Evolutionary conservation across 2,888 invertebrate genomes (phyloP).

Genomic region (Epiblema foenella): DNA sequence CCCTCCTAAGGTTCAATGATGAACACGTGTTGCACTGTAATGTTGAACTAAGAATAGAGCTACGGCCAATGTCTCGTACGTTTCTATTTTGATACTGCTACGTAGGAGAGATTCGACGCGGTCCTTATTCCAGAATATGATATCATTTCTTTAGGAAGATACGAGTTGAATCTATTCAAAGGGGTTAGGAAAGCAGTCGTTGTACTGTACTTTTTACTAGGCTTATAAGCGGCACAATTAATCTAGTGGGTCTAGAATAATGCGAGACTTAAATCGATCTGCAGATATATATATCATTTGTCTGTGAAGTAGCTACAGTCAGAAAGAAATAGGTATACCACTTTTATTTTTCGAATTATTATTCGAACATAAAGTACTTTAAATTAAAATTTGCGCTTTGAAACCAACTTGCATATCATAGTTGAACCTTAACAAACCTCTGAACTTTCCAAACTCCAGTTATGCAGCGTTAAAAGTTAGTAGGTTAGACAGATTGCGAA

Average conservation of each 20-base stretch:
- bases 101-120: constrained; percentile 43
- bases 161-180: background rate
- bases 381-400: too few species aligned
- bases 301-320: too few species aligned
- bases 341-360: too few species aligned
- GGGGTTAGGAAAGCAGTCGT: background rate
- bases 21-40: constrained; percentile 43
- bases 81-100: constrained; percentile 44
- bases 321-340: too few species aligned
- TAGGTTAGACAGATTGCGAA: constrained; percentile 35
- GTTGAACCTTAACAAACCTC: background rate
- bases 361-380: too few species aligned
- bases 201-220: too few species aligned
- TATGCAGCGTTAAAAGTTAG: constrained; percentile 35
- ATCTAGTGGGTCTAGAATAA: too few species aligned
- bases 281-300: too few species aligned
- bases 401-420: background rate
- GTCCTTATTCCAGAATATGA: constrained; percentile 19
- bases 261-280: too few species aligned
- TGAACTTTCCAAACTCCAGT: constrained; percentile 26
- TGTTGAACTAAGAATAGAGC: constrained; percentile 40
- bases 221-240: too few species aligned
- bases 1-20: constrained; percentile 38
- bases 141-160: background rate
- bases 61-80: constrained; percentile 46